Percentiles rank a stretch among this genome's conserved stretches.
phyloP scores from a whole-genome alignment of 2,797 vertebrate genomes.

The Hipposideros larvatus region DNA sequence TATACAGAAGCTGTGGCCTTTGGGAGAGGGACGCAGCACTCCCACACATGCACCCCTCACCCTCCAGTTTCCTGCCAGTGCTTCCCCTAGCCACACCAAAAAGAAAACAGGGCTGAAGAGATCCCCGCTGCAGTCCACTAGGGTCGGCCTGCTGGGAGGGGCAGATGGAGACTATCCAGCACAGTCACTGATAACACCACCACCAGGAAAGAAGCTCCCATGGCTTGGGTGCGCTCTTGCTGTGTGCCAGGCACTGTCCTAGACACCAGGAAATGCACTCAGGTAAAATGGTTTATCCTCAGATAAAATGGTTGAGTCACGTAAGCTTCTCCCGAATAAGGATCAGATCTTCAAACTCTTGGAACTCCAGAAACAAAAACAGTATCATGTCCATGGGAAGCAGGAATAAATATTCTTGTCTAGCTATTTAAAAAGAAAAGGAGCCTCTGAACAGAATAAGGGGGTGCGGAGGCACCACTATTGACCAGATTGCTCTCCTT shows the following conservation, averaged over 20 bases:
- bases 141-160: background rate
- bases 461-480: accelerated
- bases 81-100: background rate
- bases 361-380: background rate
- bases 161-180: accelerated
- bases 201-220: accelerated
- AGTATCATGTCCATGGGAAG: background rate
- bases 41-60: accelerated
- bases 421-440: background rate
- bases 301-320: too few relatives aligned
- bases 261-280: background rate
- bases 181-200: too few relatives aligned
- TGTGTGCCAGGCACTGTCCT: background rate
- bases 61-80: background rate
- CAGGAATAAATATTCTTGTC: background rate
- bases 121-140: background rate
- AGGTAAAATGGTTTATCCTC: background rate
- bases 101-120: background rate
- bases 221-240: background rate
- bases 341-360: background rate
- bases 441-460: background rate
- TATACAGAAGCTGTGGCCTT: background rate
- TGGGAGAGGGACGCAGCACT: too few relatives aligned
- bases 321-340: background rate
- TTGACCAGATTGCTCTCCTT: background rate